Percentiles rank a stretch among this genome's conserved stretches.
Evolutionary conservation across 2,888 invertebrate species (phyloP).

Genomic region (Dorcus parallelipipedus): DNA sequence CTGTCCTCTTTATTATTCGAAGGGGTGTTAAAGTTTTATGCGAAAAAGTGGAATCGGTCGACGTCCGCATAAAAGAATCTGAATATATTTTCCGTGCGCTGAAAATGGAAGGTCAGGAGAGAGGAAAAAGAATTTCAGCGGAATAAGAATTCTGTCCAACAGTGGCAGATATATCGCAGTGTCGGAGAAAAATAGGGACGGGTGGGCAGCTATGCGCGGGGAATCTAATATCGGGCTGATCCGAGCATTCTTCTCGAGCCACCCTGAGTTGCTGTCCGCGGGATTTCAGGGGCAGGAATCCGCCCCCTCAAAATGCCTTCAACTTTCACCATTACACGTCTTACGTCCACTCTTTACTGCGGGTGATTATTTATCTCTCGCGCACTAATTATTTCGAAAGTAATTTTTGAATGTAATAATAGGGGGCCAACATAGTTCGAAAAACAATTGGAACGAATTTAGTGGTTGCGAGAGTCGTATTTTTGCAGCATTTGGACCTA

Average conservation of each 20-base stretch:
- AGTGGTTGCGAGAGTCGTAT: conserved; percentile 25
- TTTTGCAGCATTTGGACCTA: conserved; percentile 25
- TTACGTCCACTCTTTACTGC: conserved; percentile 10
- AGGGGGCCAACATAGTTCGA: conserved; percentile 6
- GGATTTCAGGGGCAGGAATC: conserved; percentile 46
- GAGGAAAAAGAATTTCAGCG: conserved; percentile 4
- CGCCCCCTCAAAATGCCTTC: conserved; percentile 26
- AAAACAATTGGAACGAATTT: conserved; percentile 22
- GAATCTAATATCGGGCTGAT: conserved; percentile 47
- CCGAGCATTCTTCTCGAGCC: conserved; percentile 46
- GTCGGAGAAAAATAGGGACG: conserved; percentile 35
- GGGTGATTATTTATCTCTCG: neutral
- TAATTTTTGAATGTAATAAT: no score
- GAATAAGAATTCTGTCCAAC: conserved; percentile 36
- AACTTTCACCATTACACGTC: conserved; percentile 18
- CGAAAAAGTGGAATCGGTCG: no score
- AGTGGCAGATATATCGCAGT: conserved; percentile 33
- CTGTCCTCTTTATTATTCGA: no score
- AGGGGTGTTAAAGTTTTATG: no score
- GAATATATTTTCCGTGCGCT: neutral
- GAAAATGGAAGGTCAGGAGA: neutral
- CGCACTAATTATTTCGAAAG: no score
- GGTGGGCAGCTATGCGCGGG: conserved; percentile 39
- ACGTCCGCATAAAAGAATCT: no score
- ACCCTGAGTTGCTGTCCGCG: conserved; percentile 42